Evolutionary conservation across 2,797 vertebrate genomes (phyloP), one percentile per base, ranked within the genome.

Genomic region (Rachycentron canadum): DNA sequence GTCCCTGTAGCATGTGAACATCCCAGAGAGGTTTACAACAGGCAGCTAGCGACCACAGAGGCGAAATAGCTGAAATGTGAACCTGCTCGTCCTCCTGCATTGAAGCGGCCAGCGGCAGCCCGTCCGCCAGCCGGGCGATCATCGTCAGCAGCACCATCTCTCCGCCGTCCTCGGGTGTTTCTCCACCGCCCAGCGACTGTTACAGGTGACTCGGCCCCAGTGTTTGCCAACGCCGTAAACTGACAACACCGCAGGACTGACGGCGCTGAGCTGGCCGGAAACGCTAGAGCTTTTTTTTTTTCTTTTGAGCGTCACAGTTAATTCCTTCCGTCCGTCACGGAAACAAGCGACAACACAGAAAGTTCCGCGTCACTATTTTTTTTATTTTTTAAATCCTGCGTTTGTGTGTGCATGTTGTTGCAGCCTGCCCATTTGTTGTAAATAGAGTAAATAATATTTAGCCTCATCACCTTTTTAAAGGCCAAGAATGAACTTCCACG

Each of bases 51-150:
- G 6, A 49, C 26, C 32, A 59, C 28, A 58, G 23, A 34, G 30
- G 38, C 14, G 64, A 16, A 63, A 67, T 2, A 21, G 40, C 60
- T 65, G 56, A 50, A 57, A 64, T 32, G 7, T 65, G 17, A 86
- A 98, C 97, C 97, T 98, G 98, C 84, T 99, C 98, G 86, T 99
- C 98, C 88, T 99, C 98, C 82, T 99, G 98, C 97, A 99, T 99
- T 0, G 98, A 99, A 1, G 98, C 98, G 55, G 98, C 98, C 78
- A 99, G 90, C 3, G 97, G 97, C 28, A 99, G 96, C 26, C 98
- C 98, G 85, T 99, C 98, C 13, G 98, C 98, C 93, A 99, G 94
- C 26, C 98, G 96, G 40, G 97, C 98, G 88, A 99, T 99, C 97
- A 99, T 98, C 17, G 98, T 99, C 21, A 99, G 94, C 84, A 99